Conservation (phyloP, 2,888 invertebrate species). For the Dolichopus griseipennis region DNA sequence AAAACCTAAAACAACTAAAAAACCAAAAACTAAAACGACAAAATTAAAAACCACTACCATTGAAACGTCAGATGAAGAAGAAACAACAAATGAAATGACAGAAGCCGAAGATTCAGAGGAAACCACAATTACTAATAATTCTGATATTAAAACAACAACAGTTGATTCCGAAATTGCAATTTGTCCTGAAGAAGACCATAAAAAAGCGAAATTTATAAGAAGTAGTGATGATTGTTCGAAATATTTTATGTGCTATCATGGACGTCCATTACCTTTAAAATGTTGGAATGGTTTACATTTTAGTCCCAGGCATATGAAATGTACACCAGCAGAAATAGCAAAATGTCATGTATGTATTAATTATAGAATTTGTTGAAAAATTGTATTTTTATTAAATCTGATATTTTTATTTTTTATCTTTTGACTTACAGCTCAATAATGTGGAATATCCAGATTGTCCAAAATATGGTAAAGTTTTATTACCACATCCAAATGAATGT, state of each 20-base stretch:
- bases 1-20: background rate
- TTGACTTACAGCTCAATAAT: conserved; percentile 9
- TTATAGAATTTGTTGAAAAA: background rate
- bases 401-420: background rate
- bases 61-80: background rate
- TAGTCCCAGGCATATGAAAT: conserved; percentile 12
- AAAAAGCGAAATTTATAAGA: conserved; percentile 14
- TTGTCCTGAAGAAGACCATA: conserved; percentile 13
- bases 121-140: background rate
- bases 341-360: conserved; percentile 11
- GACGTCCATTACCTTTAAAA: background rate
- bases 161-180: background rate
- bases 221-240: conserved; percentile 18
- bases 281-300: conserved; percentile 17
- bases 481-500: conserved; percentile 21
- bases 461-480: conserved; percentile 18
- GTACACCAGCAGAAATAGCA: conserved; percentile 17
- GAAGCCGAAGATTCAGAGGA: background rate
- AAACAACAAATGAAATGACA: background rate
- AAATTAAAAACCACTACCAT: background rate
- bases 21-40: background rate
- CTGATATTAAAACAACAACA: background rate
- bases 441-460: conserved; percentile 18
- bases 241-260: conserved; percentile 17
- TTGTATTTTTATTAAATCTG: background rate